Conservation (phyloP, 2,113 vertebrate species). For the Bufo gargarizans region DNA sequence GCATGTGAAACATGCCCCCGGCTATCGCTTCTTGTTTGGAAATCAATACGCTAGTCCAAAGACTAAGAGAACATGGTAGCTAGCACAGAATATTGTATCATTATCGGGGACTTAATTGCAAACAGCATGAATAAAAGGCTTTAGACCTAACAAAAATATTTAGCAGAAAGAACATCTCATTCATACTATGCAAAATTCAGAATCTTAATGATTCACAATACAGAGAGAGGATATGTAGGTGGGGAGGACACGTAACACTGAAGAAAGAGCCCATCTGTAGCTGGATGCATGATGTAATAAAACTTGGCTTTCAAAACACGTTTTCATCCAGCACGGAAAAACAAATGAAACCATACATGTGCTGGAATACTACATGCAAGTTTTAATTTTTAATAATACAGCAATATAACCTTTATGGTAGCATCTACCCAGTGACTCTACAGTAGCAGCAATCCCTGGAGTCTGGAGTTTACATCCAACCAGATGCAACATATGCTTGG, state of each 20-base stretch:
- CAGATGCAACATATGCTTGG: no score
- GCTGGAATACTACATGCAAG: neutral
- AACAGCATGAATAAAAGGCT: neutral
- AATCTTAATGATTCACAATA: neutral
- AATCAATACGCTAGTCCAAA: constrained; percentile 38
- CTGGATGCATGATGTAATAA: neutral
- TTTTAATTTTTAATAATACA: neutral
- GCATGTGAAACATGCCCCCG: constrained; percentile 1
- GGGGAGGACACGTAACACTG: neutral
- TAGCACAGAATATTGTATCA: neutral
- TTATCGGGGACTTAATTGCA: neutral
- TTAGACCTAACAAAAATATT: neutral
- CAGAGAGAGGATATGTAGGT: neutral
- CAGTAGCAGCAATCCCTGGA: no score
- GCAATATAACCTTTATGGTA: neutral
- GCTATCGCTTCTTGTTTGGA: neutral
- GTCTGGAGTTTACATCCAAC: no score
- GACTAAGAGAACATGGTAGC: neutral
- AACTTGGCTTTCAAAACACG: constrained; percentile 13
- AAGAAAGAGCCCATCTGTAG: constrained; percentile 16
- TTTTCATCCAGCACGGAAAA: neutral
- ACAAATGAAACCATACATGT: neutral
- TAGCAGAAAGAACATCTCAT: neutral
- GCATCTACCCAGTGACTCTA: no score
- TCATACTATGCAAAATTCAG: neutral